Conservation (phyloP, 2,113 vertebrate species). For the Atlantisia rogersi region DNA sequence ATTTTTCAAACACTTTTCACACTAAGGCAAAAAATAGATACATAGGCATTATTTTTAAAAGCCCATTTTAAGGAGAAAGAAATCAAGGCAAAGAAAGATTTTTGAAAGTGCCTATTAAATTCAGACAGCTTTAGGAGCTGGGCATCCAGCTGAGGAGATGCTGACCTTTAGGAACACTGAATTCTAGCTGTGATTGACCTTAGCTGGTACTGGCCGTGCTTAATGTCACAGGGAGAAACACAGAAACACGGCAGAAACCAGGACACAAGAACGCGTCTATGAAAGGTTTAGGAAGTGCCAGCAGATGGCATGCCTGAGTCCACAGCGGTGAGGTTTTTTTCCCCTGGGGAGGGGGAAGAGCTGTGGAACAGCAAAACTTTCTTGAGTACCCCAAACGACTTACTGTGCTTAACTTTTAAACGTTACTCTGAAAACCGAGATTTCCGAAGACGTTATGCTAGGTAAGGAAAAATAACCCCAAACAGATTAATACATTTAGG, state of each 20-base stretch:
- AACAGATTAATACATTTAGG: neutral
- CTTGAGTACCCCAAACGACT: neutral
- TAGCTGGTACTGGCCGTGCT: neutral
- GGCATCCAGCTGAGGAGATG: fast-evolving
- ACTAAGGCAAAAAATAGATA: neutral
- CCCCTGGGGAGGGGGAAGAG: fast-evolving
- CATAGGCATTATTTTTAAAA: neutral
- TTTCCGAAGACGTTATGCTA: neutral
- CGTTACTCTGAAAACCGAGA: neutral
- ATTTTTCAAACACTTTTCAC: neutral
- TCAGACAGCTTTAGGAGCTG: neutral
- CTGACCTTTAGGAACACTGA: neutral
- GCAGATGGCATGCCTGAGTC: neutral
- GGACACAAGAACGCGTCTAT: neutral
- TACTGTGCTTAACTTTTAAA: neutral
- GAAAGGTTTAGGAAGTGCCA: neutral
- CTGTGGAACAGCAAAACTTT: neutral
- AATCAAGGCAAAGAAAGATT: neutral
- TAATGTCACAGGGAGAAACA: neutral
- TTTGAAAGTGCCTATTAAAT: neutral
- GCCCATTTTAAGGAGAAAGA: neutral
- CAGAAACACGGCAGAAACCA: neutral
- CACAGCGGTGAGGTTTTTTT: neutral
- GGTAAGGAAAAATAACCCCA: neutral
- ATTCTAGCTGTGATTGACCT: neutral